These are phyloP conservation scores for Gambelia wislizenii DNA, from an alignment of 2,797 vertebrate genomes.

Conservation along the genomic window DNA sequence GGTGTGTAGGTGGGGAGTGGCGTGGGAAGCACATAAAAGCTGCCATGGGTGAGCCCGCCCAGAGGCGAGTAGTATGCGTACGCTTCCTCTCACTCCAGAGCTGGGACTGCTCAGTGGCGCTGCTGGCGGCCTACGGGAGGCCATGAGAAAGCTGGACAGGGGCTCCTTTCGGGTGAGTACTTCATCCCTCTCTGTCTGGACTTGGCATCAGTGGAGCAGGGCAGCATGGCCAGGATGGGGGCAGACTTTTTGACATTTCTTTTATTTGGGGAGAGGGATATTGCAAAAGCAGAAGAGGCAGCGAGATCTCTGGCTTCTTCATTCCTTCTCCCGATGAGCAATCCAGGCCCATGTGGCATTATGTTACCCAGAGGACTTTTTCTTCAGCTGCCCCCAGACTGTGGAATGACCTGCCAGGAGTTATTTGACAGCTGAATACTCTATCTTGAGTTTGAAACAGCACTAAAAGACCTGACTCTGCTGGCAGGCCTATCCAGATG, in stretches of 20 bases:
- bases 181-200: neutral
- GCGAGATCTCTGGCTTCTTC: too few species aligned
- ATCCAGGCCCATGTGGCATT: neutral
- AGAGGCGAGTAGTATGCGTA: neutral
- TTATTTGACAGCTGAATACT: too few species aligned
- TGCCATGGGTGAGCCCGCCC: fast-evolving
- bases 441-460: too few species aligned
- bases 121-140: neutral
- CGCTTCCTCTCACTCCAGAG: neutral
- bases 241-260: neutral
- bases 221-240: neutral
- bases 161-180: neutral
- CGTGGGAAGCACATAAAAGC: neutral
- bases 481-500: too few species aligned
- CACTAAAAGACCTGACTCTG: too few species aligned
- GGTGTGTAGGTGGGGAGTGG: neutral
- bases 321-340: neutral
- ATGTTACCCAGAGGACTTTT: too few species aligned
- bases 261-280: neutral
- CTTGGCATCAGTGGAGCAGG: neutral
- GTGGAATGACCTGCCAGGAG: too few species aligned
- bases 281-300: too few species aligned
- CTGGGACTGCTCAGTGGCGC: neutral
- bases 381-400: too few species aligned
- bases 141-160: neutral